These are phyloP conservation scores for Drosophila histrio DNA, from an alignment of 2,888 invertebrate species.

Conservation along the genomic window DNA sequence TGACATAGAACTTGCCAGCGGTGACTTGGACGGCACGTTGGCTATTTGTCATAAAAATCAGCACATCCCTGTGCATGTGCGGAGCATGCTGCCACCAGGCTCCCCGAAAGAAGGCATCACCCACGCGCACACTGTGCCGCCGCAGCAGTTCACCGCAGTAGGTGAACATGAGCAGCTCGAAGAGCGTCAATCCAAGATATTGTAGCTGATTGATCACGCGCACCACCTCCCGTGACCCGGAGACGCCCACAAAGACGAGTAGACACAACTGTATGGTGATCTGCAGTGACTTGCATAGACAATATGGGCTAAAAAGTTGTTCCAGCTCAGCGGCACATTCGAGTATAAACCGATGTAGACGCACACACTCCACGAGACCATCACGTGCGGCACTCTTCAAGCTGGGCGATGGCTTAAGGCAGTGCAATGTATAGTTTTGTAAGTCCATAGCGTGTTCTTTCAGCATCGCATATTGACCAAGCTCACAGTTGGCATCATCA, in stretches of 20 bases:
- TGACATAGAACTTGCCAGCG: conserved; percentile 81
- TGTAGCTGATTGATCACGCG: conserved; percentile 77
- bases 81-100: conserved; percentile 75
- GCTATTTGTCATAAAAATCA: conserved; percentile 78
- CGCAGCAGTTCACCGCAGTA: conserved; percentile 80
- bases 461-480: conserved; percentile 73
- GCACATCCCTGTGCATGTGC: conserved; percentile 68
- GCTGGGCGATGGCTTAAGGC: background rate
- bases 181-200: conserved; percentile 75
- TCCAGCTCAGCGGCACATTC: conserved; percentile 79
- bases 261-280: conserved; percentile 83
- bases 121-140: conserved; percentile 76
- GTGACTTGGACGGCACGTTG: conserved; percentile 74
- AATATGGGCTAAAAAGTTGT: conserved; percentile 81
- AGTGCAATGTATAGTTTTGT: conserved; percentile 3
- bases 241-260: conserved; percentile 81
- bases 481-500: conserved; percentile 55
- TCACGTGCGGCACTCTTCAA: conserved; percentile 26
- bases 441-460: conserved; percentile 69
- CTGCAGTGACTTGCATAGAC: conserved; percentile 82
- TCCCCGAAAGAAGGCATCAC: conserved; percentile 79
- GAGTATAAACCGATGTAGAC: conserved; percentile 82
- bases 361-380: conserved; percentile 79
- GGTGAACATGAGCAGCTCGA: conserved; percentile 81
- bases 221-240: conserved; percentile 61